Conservation (phyloP, 2,797 vertebrate species). For the Falco biarmicus region DNA sequence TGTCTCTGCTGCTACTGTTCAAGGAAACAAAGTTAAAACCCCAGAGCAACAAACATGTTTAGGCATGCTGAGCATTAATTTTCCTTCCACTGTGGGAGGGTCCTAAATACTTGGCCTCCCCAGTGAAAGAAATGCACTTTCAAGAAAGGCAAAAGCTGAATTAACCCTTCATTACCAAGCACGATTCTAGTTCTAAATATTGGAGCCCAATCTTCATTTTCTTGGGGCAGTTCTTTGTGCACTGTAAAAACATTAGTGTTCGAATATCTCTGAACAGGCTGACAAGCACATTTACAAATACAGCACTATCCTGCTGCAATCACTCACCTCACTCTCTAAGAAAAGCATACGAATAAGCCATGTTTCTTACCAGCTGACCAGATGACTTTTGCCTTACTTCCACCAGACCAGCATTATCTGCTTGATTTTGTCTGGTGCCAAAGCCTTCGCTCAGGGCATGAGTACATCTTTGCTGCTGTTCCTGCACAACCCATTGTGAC, state of each 20-base stretch:
- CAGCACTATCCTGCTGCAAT: background rate
- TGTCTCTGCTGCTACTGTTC: slow-evolving; percentile 43
- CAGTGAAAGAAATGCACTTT: slow-evolving; percentile 34
- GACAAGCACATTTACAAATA: background rate
- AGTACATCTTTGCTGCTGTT: background rate
- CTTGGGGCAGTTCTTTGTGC: background rate
- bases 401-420: background rate
- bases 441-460: background rate
- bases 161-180: slow-evolving; percentile 40
- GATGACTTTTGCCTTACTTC: background rate
- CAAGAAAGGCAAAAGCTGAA: background rate
- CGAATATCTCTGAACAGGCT: background rate
- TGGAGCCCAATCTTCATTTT: background rate
- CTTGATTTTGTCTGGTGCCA: background rate
- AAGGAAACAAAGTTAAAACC: slow-evolving; percentile 20
- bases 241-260: background rate
- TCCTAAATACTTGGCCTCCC: slow-evolving; percentile 45
- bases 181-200: background rate
- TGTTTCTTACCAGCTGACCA: slow-evolving; percentile 7
- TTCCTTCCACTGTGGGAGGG: slow-evolving; percentile 45
- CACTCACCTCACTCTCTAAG: background rate
- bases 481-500: background rate
- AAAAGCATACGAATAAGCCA: background rate
- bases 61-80: slow-evolving; percentile 39
- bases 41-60: slow-evolving; percentile 39